Conservation (phyloP, 2,888 invertebrate species). For the Eupithecia centaureata region DNA sequence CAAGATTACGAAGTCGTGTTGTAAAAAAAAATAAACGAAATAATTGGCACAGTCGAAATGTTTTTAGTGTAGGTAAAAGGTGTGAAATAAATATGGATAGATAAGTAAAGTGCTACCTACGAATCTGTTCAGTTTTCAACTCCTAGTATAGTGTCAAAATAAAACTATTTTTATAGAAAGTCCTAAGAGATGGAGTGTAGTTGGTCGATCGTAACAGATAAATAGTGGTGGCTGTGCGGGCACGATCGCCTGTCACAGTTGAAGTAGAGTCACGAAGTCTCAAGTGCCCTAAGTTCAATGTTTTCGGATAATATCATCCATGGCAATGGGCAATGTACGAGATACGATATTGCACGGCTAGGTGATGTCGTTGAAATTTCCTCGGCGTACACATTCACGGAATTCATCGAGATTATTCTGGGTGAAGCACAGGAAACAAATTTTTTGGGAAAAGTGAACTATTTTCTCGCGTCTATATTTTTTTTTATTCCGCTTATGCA, state of each 20-base stretch:
- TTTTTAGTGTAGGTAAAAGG: background rate
- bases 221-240: background rate
- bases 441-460: no score
- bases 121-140: background rate
- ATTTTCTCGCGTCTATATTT: no score
- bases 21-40: background rate
- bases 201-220: background rate
- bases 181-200: no score
- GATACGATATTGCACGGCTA: background rate
- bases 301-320: background rate
- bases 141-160: background rate
- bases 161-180: background rate
- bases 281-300: background rate
- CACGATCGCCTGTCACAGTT: background rate
- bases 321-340: background rate
- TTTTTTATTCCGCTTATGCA: no score
- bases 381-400: no score
- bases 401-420: no score
- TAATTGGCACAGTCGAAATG: background rate
- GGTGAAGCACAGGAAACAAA: no score
- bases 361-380: background rate
- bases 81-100: background rate
- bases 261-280: constrained; percentile 2
- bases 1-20: background rate
- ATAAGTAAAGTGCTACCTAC: background rate